phyloP scores from a whole-genome alignment of 1,140 invertebrate species.

The Drosophila watanabei region DNA sequence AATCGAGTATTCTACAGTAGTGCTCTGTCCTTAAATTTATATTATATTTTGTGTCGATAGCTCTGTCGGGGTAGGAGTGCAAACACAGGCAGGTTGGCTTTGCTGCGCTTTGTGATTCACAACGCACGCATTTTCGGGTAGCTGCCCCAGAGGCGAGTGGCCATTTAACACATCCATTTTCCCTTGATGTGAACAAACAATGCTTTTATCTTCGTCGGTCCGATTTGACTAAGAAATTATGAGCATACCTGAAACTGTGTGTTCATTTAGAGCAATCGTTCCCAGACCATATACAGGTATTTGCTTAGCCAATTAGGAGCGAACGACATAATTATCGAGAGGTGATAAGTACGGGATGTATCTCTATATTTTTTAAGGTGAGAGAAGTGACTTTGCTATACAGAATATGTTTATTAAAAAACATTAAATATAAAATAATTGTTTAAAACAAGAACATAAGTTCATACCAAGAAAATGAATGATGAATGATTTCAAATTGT shows the following conservation, averaged over 20 bases:
- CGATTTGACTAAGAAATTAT: constrained; percentile 36
- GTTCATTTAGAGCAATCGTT: constrained; percentile 24
- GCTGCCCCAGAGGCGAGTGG: constrained; percentile 27
- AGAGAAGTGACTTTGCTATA: no score
- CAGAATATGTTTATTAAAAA: no score
- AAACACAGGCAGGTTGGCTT: neutral
- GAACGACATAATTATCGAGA: constrained; percentile 35
- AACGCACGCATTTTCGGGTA: constrained; percentile 11
- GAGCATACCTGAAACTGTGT: constrained; percentile 24
- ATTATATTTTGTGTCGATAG: neutral
- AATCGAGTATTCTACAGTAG: no score
- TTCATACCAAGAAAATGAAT: no score
- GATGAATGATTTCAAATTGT: no score
- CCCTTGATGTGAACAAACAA: constrained; percentile 47
- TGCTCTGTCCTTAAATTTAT: neutral
- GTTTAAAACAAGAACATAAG: no score
- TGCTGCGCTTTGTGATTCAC: constrained; percentile 39
- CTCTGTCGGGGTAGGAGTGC: neutral
- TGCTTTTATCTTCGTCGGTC: constrained; percentile 16
- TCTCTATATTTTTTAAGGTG: neutral
- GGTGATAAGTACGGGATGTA: constrained; percentile 28
- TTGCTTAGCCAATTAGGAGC: constrained; percentile 41
- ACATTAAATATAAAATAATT: no score
- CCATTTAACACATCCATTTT: constrained; percentile 52
- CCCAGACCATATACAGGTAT: constrained; percentile 15